Evolutionary conservation across 2,113 vertebrate species (phyloP).

Genomic region (Narcine bancroftii): DNA sequence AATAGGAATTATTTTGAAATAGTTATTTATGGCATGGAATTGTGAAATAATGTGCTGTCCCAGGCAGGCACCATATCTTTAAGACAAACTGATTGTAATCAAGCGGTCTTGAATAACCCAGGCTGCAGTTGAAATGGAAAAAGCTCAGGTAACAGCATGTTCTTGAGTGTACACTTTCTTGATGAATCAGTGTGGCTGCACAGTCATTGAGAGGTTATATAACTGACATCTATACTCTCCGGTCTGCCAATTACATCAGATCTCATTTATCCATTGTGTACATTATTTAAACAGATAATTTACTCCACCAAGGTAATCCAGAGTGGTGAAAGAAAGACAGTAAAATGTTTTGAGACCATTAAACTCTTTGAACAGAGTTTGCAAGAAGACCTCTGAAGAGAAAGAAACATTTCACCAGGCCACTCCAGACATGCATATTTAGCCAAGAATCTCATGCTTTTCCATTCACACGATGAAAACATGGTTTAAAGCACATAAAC

Average conservation of each 20-base stretch:
- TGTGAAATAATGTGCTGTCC: not conserved
- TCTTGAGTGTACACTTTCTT: slow-evolving; percentile 33
- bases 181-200: slow-evolving; percentile 20
- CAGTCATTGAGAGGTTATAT: slow-evolving; percentile 16
- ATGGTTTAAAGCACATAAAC: slow-evolving; percentile 59
- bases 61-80: not conserved
- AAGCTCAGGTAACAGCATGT: slow-evolving; percentile 17
- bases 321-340: not conserved
- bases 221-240: slow-evolving; percentile 13
- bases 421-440: slow-evolving; percentile 49
- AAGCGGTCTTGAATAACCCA: not conserved
- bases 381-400: not conserved
- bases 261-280: slow-evolving; percentile 15
- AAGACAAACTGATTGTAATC: slow-evolving; percentile 14
- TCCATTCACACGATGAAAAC: slow-evolving; percentile 54
- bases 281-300: slow-evolving; percentile 33
- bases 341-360: not conserved
- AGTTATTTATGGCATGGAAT: not conserved
- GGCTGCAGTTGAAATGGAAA: slow-evolving; percentile 20
- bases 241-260: slow-evolving; percentile 27
- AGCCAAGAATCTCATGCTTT: slow-evolving; percentile 51
- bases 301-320: not conserved
- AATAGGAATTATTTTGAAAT: not conserved
- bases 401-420: slow-evolving; percentile 9
- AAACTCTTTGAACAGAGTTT: slow-evolving; percentile 1